Percentiles rank a stretch among this genome's conserved stretches.
These are phyloP conservation scores for Rhagonycha fulva DNA, from an alignment of 2,888 invertebrate species.

Conservation along the genomic window DNA sequence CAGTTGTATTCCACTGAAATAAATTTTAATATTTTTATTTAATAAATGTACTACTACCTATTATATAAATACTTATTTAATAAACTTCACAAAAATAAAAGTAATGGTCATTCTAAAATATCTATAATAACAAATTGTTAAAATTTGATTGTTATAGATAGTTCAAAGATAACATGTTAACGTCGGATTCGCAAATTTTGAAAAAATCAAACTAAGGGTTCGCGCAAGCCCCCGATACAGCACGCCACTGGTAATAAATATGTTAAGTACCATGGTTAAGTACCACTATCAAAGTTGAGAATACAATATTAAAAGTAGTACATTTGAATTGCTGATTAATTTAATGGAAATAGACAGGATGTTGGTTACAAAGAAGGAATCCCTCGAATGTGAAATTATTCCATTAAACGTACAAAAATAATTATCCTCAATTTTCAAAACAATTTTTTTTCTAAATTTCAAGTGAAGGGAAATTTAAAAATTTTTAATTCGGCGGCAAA, in stretches of 20 bases:
- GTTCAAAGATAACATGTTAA: neutral
- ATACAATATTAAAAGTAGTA: neutral
- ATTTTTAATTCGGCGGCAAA: no score
- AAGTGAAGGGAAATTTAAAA: no score
- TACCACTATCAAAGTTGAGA: neutral
- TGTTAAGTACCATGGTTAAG: neutral
- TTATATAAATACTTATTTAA: no score
- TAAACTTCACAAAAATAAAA: no score
- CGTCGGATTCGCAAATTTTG: neutral
- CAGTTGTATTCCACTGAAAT: no score
- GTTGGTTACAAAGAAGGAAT: neutral
- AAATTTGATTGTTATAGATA: no score
- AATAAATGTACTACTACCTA: no score
- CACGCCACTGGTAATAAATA: neutral
- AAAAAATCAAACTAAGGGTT: neutral
- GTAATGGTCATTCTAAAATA: no score
- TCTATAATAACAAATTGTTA: no score
- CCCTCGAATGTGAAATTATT: neutral
- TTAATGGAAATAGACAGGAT: neutral
- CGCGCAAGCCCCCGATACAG: neutral
- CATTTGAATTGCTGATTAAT: neutral
- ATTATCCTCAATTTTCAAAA: neutral
- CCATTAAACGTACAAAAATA: neutral
- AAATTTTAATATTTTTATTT: no score
- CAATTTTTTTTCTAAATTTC: no score